Evolutionary conservation across 1,140 invertebrate species (phyloP).

Genomic region (Papilio glaucus): DNA sequence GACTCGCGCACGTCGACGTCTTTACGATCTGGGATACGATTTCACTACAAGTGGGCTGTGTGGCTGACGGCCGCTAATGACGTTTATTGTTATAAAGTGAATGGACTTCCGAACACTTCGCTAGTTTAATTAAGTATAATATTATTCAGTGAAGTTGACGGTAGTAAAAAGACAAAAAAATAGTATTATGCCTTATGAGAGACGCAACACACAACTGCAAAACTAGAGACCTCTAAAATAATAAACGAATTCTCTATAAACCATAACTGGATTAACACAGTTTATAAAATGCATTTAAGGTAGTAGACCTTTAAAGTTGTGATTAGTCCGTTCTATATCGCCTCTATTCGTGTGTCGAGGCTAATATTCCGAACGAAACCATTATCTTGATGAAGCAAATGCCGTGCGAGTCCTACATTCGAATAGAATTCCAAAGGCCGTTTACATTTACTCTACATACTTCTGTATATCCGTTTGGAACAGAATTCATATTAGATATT

Average conservation of each 20-base stretch:
- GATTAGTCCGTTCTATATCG: slow-evolving; percentile 21
- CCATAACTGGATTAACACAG: too few relatives aligned
- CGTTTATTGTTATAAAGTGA: slow-evolving; percentile 12
- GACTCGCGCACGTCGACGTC: not conserved
- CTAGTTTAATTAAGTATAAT: not conserved
- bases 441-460: slow-evolving; percentile 34
- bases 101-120: not conserved
- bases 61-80: slow-evolving; percentile 18
- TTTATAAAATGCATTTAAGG: not conserved
- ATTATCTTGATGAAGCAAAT: slow-evolving; percentile 37
- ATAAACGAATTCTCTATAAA: not conserved
- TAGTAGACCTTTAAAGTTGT: not conserved
- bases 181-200: not conserved
- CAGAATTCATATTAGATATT: not conserved
- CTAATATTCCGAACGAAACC: slow-evolving; percentile 27
- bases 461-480: not conserved
- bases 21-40: slow-evolving; percentile 8
- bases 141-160: not conserved
- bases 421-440: slow-evolving; percentile 33
- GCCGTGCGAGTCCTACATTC: slow-evolving; percentile 35
- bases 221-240: not conserved
- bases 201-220: not conserved
- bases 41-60: slow-evolving; percentile 23
- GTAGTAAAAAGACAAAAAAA: too few relatives aligned
- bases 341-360: slow-evolving; percentile 27